Conservation (phyloP, 2,888 invertebrate species). For the Mesopsocus fuscifrons region DNA sequence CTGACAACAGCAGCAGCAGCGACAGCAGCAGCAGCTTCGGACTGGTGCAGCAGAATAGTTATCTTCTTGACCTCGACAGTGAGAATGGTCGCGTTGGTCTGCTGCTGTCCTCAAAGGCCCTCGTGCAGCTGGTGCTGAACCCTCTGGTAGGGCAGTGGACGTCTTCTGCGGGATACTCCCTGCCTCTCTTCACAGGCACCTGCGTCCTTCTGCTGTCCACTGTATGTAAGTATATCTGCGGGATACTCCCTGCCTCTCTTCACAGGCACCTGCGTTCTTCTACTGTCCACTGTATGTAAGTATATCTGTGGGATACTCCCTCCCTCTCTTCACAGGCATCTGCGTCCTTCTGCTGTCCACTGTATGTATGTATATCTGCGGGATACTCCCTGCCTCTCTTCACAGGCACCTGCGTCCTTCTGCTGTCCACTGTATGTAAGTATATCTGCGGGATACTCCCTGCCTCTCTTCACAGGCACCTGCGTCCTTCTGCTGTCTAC, state of each 20-base stretch:
- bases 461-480: constrained; percentile 48
- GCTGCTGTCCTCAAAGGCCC: constrained; percentile 54
- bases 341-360: constrained; percentile 45
- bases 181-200: constrained; percentile 48
- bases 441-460: constrained; percentile 28
- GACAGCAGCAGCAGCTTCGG: neutral
- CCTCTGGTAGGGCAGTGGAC: constrained; percentile 53
- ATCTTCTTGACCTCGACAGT: constrained; percentile 13
- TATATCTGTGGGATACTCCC: constrained; percentile 39
- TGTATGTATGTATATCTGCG: constrained; percentile 38
- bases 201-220: constrained; percentile 45
- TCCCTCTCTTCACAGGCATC: constrained; percentile 48
- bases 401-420: constrained; percentile 43
- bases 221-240: constrained; percentile 38
- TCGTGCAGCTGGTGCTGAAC: constrained; percentile 59
- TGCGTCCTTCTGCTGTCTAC: constrained; percentile 45
- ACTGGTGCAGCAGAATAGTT: neutral
- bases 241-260: constrained; percentile 50
- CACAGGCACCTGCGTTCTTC: constrained; percentile 43
- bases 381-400: constrained; percentile 50
- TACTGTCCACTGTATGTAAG: constrained; percentile 48
- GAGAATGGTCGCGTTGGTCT: constrained; percentile 44
- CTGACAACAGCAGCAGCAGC: neutral
- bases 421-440: constrained; percentile 48
- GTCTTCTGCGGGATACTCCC: constrained; percentile 40